These are phyloP conservation scores for Merluccius polli DNA, from an alignment of 2,797 vertebrate species.

Conservation along the genomic window DNA sequence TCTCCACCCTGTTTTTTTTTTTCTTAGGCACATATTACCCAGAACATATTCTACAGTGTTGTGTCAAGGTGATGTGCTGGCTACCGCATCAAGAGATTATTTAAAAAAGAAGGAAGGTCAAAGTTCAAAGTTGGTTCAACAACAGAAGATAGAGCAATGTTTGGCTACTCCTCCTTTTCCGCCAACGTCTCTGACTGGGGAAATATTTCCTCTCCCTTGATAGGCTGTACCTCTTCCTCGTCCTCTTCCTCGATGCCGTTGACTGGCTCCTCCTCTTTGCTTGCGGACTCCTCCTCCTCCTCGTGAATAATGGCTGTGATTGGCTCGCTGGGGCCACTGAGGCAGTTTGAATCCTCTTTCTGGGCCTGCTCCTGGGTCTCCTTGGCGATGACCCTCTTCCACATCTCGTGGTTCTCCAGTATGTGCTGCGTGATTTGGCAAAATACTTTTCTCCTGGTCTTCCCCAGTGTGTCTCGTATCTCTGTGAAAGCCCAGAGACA, in stretches of 20 bases:
- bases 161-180: conserved; percentile 54
- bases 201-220: conserved; percentile 51
- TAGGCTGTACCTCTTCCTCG: conserved; percentile 34
- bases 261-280: conserved; percentile 63
- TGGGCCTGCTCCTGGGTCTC: conserved; percentile 73
- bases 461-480: conserved; percentile 64
- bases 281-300: conserved; percentile 88
- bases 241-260: conserved; percentile 47
- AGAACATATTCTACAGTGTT: conserved; percentile 94
- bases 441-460: conserved; percentile 81
- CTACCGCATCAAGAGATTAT: conserved; percentile 71
- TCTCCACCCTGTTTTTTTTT: conserved; percentile 65
- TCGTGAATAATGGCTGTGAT: conserved; percentile 93
- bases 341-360: conserved; percentile 62
- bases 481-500: conserved; percentile 47
- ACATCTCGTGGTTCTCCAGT: conserved; percentile 96
- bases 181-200: conserved; percentile 54
- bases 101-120: conserved; percentile 66
- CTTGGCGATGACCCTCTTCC: conserved; percentile 88
- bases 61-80: conserved; percentile 99
- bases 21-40: conserved; percentile 82
- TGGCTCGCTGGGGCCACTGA: conserved; percentile 73
- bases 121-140: conserved; percentile 24
- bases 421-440: conserved; percentile 95
- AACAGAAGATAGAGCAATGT: conserved; percentile 41